Percentiles rank a stretch among this genome's conserved stretches.
phyloP scores from a whole-genome alignment of 2,797 vertebrate genomes.

The Liparis tanakae region DNA sequence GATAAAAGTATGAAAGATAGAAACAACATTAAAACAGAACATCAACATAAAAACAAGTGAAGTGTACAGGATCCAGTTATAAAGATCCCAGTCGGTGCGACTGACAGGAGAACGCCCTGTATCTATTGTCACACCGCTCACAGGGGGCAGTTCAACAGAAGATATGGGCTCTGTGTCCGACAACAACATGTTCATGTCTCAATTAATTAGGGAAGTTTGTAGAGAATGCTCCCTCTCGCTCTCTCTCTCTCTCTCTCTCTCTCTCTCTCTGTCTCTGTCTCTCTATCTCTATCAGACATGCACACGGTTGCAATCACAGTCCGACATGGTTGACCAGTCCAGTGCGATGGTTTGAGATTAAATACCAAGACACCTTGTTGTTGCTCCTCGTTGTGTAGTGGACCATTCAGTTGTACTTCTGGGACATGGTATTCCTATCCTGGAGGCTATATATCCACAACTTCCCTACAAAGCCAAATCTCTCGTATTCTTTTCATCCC shows the following conservation, averaged over 20 bases:
- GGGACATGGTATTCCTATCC: slow-evolving; percentile 1
- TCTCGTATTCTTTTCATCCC: neutral
- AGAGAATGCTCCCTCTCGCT: neutral
- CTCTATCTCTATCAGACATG: neutral
- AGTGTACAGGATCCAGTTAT: too few species aligned
- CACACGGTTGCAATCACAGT: slow-evolving; percentile 11
- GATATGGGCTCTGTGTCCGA: slow-evolving; percentile 15
- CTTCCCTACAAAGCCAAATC: slow-evolving; percentile 1
- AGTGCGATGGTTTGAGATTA: neutral
- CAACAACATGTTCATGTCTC: slow-evolving; percentile 18
- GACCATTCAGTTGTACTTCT: neutral
- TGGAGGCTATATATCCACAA: neutral
- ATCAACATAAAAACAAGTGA: too few species aligned
- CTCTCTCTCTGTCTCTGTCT: neutral
- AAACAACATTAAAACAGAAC: too few species aligned
- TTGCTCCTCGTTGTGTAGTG: neutral
- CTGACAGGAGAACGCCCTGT: slow-evolving; percentile 8
- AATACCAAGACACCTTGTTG: neutral
- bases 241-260: neutral
- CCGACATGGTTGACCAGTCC: slow-evolving; percentile 7
- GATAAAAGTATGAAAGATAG: too few species aligned
- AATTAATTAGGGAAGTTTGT: slow-evolving; percentile 12
- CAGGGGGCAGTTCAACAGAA: neutral
- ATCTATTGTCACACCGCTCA: slow-evolving; percentile 6
- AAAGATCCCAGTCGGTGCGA: too few species aligned